Evolutionary conservation across 2,888 invertebrate species (phyloP), one percentile per base, ranked within the genome.

Genomic region (Eristalis tenax): DNA sequence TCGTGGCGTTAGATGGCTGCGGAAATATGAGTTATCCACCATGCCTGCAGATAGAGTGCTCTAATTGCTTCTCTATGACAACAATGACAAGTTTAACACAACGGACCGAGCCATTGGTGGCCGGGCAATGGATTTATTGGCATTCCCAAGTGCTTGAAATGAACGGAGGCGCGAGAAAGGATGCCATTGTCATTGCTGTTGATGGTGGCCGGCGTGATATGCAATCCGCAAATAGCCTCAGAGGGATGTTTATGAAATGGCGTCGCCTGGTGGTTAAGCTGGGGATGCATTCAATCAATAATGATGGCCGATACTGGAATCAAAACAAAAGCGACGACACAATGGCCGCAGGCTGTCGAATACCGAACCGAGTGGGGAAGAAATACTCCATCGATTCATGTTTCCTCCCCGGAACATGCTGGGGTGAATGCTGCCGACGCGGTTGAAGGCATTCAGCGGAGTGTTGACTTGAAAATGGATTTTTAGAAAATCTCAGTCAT

Each of bases 11-110:
- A 35, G 68, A n/a, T 68, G 40, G 18, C 40, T 32, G 40, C n/a
- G 35, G 61, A 71, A 61, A 68, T 79, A 79, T 80, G 40, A 35
- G 63, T 35, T 50, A 74, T 69, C 43, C 50, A 26, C 57, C 63
- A 57, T 68, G 18, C 2, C 68, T 81, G 76, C 76, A 59, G 63
- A 68, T 61, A 64, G 63, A 78, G 74, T 82, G 69, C 64, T 35
- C 65, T 78, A 82, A 82, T 85, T 82, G 77, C 73, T 82, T 82
- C 77, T 68, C 56, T 80, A 68, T 81, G 76, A 66, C 84, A 71
- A 38, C 66, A 63, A 38, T 82, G 75, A 76, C 75, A 82, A 71
- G 71, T 61, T 71, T 71, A 59, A 66, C 57, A 71, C 43, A 59
- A 15, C 28, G 56, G 13, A 50, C 50, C 22, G 43, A 43, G 15